phyloP scores from a whole-genome alignment of 1,140 invertebrate genomes.

The Leptoteleia sp. region DNA sequence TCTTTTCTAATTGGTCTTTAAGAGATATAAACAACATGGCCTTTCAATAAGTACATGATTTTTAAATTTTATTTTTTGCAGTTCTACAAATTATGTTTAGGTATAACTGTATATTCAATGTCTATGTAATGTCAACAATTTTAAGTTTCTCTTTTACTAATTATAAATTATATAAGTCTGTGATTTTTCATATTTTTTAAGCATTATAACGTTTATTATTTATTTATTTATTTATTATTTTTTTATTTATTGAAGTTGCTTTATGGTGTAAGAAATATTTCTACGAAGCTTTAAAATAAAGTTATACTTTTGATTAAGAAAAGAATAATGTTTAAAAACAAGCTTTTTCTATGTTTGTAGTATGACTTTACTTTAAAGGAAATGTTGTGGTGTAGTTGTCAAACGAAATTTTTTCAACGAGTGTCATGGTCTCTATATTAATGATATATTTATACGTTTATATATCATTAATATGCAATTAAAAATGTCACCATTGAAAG shows the following conservation, averaged over 20 bases:
- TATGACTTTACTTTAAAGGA: conserved; percentile 40
- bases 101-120: conserved; percentile 37
- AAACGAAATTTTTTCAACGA: conserved; percentile 6
- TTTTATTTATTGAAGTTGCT: conserved; percentile 40
- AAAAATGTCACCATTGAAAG: too few species aligned
- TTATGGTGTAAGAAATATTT: conserved; percentile 59
- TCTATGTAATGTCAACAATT: conserved; percentile 53
- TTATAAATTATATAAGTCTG: too few species aligned
- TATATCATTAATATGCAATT: too few species aligned
- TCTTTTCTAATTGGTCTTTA: conserved; percentile 62
- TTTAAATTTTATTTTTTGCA: conserved; percentile 41
- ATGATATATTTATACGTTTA: too few species aligned
- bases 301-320: conserved; percentile 9
- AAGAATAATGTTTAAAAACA: background rate
- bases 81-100: conserved; percentile 50
- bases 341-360: background rate
- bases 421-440: too few species aligned
- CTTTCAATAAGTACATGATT: conserved; percentile 59
- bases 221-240: too few species aligned
- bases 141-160: too few species aligned
- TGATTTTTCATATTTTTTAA: conserved; percentile 21
- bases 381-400: too few species aligned
- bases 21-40: conserved; percentile 50
- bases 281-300: conserved; percentile 19
- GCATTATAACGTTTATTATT: conserved; percentile 29